Base-by-base conservation (phyloP, 2,113 vertebrate species). In the Asarcornis scutulata region DNA sequence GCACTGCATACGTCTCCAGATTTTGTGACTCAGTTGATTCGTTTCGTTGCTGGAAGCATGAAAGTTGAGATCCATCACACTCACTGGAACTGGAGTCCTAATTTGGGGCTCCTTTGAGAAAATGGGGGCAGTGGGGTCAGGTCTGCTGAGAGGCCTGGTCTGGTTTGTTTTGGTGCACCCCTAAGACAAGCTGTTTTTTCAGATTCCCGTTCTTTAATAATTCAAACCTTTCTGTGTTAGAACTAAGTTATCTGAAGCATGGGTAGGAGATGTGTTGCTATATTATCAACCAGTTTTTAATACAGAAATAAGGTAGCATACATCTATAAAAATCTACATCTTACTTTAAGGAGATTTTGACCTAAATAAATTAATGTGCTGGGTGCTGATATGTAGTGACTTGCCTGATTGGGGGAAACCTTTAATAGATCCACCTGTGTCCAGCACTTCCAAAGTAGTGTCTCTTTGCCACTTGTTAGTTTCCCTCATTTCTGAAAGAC, bases 121-220 rank as follows among this genome's bases (percentile, higher is more conserved):
- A 20, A 25, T 8, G 26, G 5, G 11, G 26, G 1, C 2, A 5
- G 2, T 15, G 59, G 18, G 12, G 5, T 59, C 22, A 10, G 23
- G 42, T 82, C 84, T 59, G 17, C 7, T 72, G 71, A 63, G 17
- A 1, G 0, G 7, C 11, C 46, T 48, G 46, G 46, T 48, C 46
- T 26, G 2, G 14, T 79, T 88, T 11, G 25, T 72, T 84, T 68
- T 83, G 7, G 4, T 80, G 11, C 11, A 18, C 1, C 11, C 11
- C 0, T 50, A 29, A 77, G 63, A 69, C 9, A 36, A 9, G 9
- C 3, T 1, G 0, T 62, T 93, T 79, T 80, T 6, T 48, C 27
- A 69, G 44, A 22, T 26, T 53, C 7, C 72, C 2, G 50, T 23
- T 81, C 74, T 58, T 26, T 23, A 73, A 31, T 77, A 83, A 74